Conservation (phyloP, 2,888 invertebrate genomes). For the Lasioglossum villosulum region DNA sequence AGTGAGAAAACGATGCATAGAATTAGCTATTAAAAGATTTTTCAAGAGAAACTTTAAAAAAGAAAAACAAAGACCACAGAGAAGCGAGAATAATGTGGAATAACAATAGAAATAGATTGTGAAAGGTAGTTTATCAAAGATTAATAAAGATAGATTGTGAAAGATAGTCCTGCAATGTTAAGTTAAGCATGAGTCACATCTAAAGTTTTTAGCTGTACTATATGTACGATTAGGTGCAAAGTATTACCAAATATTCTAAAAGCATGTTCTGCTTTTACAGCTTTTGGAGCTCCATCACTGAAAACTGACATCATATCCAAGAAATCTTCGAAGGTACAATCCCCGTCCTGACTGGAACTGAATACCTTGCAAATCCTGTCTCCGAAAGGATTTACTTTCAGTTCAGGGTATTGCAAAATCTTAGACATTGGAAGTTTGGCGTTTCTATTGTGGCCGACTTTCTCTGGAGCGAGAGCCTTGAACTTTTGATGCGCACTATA, state of each 20-base stretch:
- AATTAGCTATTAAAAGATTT: neutral
- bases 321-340: slow-evolving; percentile 97
- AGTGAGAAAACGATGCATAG: neutral
- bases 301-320: slow-evolving; percentile 99
- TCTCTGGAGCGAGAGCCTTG: slow-evolving; percentile 94
- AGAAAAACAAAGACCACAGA: neutral
- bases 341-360: slow-evolving; percentile 94
- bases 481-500: slow-evolving; percentile 95
- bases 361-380: slow-evolving; percentile 97
- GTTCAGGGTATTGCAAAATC: slow-evolving; percentile 93
- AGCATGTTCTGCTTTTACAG: slow-evolving; percentile 97
- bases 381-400: slow-evolving; percentile 95
- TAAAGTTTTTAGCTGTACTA: neutral
- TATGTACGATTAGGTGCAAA: slow-evolving; percentile 8
- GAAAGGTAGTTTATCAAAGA: no score
- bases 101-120: neutral
- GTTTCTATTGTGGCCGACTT: slow-evolving; percentile 95
- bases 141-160: no score
- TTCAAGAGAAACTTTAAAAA: neutral
- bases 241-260: slow-evolving; percentile 96
- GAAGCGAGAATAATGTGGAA: neutral
- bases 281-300: slow-evolving; percentile 95
- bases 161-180: neutral
- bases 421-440: slow-evolving; percentile 94
- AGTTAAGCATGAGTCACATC: neutral